Evolutionary conservation across 2,113 vertebrate genomes (phyloP).

Genomic region (Burhinus bistriatus): DNA sequence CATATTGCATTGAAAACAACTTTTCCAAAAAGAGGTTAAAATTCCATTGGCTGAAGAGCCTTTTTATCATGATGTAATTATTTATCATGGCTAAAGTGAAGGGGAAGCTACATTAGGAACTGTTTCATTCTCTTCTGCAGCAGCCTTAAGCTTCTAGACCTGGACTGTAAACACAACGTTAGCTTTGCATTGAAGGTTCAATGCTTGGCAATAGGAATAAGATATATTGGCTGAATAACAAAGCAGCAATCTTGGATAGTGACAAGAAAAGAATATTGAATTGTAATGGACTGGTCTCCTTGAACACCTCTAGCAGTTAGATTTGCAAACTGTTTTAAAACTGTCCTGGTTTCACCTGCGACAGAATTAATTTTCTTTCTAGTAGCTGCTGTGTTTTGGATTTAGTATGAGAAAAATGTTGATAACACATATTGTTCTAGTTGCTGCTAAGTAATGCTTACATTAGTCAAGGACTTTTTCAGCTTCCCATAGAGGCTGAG

Average conservation of each 20-base stretch:
- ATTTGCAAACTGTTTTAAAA: background rate
- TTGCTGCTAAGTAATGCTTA: background rate
- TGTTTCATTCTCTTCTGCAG: slow-evolving; percentile 4
- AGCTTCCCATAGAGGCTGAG: background rate
- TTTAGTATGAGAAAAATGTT: background rate
- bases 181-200: background rate
- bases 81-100: background rate
- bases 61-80: background rate
- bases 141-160: background rate
- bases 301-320: background rate
- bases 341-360: background rate
- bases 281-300: background rate
- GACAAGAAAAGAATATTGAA: background rate
- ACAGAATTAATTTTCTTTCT: background rate
- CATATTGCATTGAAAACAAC: background rate
- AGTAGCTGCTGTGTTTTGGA: background rate
- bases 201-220: background rate
- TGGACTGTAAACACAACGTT: background rate
- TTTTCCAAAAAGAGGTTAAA: background rate
- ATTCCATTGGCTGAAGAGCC: background rate
- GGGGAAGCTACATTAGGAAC: background rate
- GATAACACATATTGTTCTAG: background rate
- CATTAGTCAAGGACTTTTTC: background rate
- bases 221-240: background rate
- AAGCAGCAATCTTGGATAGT: background rate